phyloP scores from a whole-genome alignment of 2,888 invertebrate species.

The Plemyria rubiginata region DNA sequence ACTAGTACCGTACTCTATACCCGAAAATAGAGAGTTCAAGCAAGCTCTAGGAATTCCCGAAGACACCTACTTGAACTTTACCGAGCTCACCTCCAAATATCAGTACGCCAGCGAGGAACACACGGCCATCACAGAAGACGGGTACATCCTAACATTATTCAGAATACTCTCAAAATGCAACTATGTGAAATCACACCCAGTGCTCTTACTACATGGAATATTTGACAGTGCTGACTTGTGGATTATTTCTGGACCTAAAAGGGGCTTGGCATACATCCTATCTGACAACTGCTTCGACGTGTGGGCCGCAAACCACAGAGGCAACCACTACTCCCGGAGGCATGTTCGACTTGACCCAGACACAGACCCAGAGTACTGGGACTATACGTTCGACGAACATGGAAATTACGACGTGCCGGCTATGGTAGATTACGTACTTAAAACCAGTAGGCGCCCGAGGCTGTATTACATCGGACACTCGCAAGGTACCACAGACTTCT shows the following conservation, averaged over 20 bases:
- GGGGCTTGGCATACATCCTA: constrained; percentile 64
- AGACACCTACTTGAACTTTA: constrained; percentile 70
- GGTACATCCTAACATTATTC: constrained; percentile 64
- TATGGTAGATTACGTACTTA: constrained; percentile 71
- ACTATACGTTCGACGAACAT: constrained; percentile 88
- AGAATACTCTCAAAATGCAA: constrained; percentile 60
- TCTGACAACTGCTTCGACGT: constrained; percentile 83
- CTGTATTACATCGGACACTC: constrained; percentile 90
- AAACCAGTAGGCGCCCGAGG: constrained; percentile 76
- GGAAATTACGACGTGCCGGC: constrained; percentile 89
- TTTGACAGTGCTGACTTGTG: constrained; percentile 63
- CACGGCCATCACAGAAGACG: constrained; percentile 62
- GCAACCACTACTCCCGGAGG: constrained; percentile 85
- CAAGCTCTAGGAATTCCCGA: constrained; percentile 64
- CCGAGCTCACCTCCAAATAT: constrained; percentile 63
- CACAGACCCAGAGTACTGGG: constrained; percentile 75
- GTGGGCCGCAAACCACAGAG: constrained; percentile 80
- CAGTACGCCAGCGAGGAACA: constrained; percentile 60
- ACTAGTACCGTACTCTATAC: constrained; percentile 57
- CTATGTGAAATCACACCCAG: constrained; percentile 50
- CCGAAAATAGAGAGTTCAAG: constrained; percentile 61
- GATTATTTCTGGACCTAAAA: constrained; percentile 58
- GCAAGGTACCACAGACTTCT: constrained; percentile 86
- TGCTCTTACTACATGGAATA: constrained; percentile 66
- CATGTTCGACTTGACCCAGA: constrained; percentile 77